Evolutionary conservation across 2,113 vertebrate species (phyloP), one percentile per base, ranked within the genome.

Genomic region (Bothrops jararaca): DNA sequence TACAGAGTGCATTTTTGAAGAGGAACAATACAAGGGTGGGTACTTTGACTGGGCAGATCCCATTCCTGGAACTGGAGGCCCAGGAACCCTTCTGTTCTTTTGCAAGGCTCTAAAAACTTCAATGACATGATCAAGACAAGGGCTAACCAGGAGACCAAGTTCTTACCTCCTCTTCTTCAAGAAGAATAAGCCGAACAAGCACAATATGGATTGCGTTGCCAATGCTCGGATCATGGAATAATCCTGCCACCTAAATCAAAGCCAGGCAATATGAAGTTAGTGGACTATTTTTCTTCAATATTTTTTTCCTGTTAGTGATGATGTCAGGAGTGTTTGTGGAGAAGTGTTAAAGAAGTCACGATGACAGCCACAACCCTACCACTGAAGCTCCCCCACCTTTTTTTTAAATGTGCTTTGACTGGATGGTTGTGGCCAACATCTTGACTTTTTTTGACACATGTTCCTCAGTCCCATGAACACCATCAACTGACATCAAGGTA

Each of bases 171-270:
- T 99, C 99, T 93, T 99, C 98, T 89, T 99, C 99, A 15, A 99
- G 98, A 9, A 99, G 97, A 92, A 99, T 98, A 91, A 99, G 98
- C 15, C 99, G 98, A 58, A 99, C 99, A 93, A 99, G 96, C 80
- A 99, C 98, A 88, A 99, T 98, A 90, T 99, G 99, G 96, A 99
- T 97, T 50, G 99, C 99, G 50, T 99, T 99, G 80, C 99, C 99
- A 91, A 99, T 99, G 95, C 99, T 99, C 60, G 99, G 98, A 92
- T 99, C 98, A 0, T 99, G 99, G 96, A 99, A 99, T 93, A 99
- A 95, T 45, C 98, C 99, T 0, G 99, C 97, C 95, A 99, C 99
- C 99, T 99, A 96, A 86, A 26, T 64, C 92, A 96, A 89, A 95
- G 86, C 53, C 93, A 97, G 89, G 80, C 96, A 93, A 90, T 29